Conservation (phyloP, 1,140 invertebrate genomes). For the Grapholita molesta region DNA sequence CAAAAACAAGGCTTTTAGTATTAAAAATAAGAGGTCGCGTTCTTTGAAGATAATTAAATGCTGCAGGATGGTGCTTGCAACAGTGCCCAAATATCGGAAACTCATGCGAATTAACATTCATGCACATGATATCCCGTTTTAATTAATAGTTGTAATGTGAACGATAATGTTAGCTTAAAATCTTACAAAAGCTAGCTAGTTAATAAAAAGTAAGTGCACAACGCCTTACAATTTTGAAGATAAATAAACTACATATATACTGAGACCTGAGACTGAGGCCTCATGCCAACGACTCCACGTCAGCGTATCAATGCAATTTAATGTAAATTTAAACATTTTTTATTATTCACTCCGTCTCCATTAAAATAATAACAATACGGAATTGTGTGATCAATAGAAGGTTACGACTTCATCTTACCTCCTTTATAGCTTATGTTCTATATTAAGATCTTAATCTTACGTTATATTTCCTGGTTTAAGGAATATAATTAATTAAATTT, state of each 20-base stretch:
- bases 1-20: no score
- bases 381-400: not conserved
- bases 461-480: not conserved
- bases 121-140: no score
- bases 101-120: no score
- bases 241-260: not conserved
- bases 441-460: constrained; percentile 4
- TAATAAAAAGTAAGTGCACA: no score
- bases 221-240: no score
- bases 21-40: not conserved
- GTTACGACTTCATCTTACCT: not conserved
- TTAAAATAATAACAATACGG: not conserved
- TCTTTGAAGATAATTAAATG: no score
- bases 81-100: no score
- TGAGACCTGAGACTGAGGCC: not conserved
- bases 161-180: no score
- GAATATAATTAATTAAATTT: not conserved
- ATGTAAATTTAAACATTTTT: not conserved
- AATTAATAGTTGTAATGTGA: no score
- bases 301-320: not conserved
- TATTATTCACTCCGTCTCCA: not conserved
- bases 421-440: not conserved
- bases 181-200: no score
- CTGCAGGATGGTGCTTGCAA: no score
- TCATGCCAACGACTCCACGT: not conserved